phyloP scores from a whole-genome alignment of 2,888 invertebrate species.

The Thumatha senex region DNA sequence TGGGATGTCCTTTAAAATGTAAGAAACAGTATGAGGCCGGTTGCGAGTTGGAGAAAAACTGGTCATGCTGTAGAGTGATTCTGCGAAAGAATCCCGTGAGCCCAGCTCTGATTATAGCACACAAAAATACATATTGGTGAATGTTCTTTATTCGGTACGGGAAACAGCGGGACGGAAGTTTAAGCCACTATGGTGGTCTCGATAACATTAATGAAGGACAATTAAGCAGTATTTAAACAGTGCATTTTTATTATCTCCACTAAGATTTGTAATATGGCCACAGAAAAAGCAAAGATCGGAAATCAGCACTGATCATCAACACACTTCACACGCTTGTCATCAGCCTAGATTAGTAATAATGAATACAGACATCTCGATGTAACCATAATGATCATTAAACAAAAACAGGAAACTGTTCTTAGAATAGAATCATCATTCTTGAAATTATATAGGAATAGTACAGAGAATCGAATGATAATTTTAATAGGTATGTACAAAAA shows the following conservation, averaged over 20 bases:
- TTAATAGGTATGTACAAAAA: slow-evolving; percentile 44
- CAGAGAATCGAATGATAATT: slow-evolving; percentile 48
- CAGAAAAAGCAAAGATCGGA: no score
- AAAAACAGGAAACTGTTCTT: slow-evolving; percentile 48
- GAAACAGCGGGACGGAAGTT: slow-evolving; percentile 11
- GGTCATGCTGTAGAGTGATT: slow-evolving; percentile 60
- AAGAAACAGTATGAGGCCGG: slow-evolving; percentile 61
- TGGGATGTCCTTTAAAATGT: slow-evolving; percentile 45
- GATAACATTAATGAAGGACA: slow-evolving; percentile 21
- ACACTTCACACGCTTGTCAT: slow-evolving; percentile 23
- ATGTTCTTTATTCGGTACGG: slow-evolving; percentile 30
- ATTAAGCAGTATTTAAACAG: no score
- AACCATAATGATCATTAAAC: slow-evolving; percentile 45
- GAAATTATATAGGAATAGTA: slow-evolving; percentile 53
- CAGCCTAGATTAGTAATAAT: slow-evolving; percentile 34
- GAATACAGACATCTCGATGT: slow-evolving; percentile 49
- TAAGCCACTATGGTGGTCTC: slow-evolving; percentile 30
- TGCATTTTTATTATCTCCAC: no score
- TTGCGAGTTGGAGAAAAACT: slow-evolving; percentile 60
- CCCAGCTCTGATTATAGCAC: slow-evolving; percentile 38
- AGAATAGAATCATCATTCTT: slow-evolving; percentile 65
- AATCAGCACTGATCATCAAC: no score
- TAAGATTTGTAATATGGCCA: no score
- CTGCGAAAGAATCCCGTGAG: slow-evolving; percentile 68
- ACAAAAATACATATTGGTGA: slow-evolving; percentile 37